Evolutionary conservation across 2,888 invertebrate genomes (phyloP).

Genomic region (Platycheirus albimanus): DNA sequence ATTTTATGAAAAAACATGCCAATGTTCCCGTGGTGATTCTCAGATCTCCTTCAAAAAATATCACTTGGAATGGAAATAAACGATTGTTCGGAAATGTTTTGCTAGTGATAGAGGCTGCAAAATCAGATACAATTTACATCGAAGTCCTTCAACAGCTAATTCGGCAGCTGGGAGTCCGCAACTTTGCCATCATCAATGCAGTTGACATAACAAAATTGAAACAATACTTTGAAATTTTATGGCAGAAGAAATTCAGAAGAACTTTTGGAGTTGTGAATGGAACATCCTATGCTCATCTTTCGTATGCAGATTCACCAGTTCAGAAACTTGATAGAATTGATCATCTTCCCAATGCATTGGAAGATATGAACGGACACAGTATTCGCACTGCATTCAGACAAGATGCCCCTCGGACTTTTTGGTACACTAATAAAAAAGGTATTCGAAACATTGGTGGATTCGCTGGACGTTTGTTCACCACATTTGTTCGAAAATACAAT

Average conservation of each 20-base stretch:
- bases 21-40: neutral
- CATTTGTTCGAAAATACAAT: neutral
- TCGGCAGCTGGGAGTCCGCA: neutral
- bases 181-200: neutral
- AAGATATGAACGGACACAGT: neutral
- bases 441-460: neutral
- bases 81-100: neutral
- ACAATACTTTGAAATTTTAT: neutral
- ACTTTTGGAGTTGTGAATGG: neutral
- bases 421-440: neutral
- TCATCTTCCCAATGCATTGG: neutral
- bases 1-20: neutral
- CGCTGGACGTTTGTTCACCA: neutral
- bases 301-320: neutral
- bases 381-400: neutral
- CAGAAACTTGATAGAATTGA: neutral
- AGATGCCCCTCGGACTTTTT: neutral
- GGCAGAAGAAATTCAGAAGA: constrained; percentile 4
- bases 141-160: neutral
- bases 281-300: neutral
- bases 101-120: neutral
- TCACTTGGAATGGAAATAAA: neutral
- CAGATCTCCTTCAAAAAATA: neutral
- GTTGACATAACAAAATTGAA: neutral
- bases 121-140: neutral